Evolutionary conservation across 2,113 vertebrate genomes (phyloP).

Genomic region (Anseranas semipalmata): DNA sequence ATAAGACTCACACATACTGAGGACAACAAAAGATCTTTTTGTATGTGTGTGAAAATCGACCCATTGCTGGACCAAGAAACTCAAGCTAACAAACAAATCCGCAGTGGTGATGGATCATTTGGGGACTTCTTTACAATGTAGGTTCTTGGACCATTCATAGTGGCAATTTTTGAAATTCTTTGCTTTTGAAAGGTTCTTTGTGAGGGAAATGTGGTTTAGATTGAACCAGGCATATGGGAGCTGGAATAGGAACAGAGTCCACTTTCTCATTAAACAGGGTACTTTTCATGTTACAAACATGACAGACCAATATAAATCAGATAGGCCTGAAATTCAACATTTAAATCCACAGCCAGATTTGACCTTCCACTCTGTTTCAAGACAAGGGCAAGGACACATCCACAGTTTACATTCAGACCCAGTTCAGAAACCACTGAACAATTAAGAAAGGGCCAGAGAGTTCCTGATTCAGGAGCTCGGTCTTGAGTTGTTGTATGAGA

Average conservation of each 20-base stretch:
- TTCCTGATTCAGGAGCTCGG: neutral
- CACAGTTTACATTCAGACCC: neutral
- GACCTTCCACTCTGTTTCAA: neutral
- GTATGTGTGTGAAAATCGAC: neutral
- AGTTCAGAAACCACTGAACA: neutral
- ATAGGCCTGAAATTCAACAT: neutral
- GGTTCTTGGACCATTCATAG: constrained; percentile 23
- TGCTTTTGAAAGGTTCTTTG: constrained; percentile 67
- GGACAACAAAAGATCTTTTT: constrained; percentile 52
- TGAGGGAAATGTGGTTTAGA: constrained; percentile 20
- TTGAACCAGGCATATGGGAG: neutral
- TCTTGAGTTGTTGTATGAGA: rapidly evolving
- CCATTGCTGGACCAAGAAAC: neutral
- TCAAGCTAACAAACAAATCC: constrained; percentile 15
- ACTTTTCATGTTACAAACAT: neutral
- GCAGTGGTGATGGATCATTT: neutral
- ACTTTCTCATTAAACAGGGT: neutral
- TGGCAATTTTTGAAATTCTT: constrained; percentile 61
- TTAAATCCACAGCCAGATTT: neutral
- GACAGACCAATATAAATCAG: neutral
- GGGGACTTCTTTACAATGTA: neutral
- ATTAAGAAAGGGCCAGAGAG: neutral
- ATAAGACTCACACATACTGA: constrained; percentile 39
- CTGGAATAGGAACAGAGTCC: neutral
- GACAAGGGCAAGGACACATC: neutral